Conservation (phyloP, 2,797 vertebrate species). For the Threskiornis aethiopicus region DNA sequence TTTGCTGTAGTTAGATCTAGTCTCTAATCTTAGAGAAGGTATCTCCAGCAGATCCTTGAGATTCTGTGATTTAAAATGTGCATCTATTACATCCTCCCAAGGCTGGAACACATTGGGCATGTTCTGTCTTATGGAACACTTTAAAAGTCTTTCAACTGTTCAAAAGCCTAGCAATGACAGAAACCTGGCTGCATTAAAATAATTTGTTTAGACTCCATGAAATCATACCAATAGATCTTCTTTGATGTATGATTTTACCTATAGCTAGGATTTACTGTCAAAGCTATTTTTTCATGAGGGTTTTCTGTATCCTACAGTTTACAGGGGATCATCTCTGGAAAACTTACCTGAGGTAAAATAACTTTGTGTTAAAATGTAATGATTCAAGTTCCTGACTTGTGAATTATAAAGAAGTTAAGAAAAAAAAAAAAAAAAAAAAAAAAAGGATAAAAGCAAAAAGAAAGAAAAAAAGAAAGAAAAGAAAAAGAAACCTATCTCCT, state of each 20-base stretch:
- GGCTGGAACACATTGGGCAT: neutral
- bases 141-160: neutral
- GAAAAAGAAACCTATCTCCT: neutral
- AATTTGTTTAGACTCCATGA: neutral
- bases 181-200: neutral
- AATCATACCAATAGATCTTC: neutral
- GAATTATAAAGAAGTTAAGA: neutral
- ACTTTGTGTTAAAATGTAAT: neutral
- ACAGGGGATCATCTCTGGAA: neutral
- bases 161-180: neutral
- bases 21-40: neutral
- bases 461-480: neutral
- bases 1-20: neutral
- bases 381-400: neutral
- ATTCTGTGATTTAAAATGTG: neutral
- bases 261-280: neutral
- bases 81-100: neutral
- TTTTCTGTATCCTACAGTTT: neutral
- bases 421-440: neutral
- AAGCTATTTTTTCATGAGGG: neutral
- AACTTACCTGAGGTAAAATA: neutral
- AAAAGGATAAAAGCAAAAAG: fast-evolving
- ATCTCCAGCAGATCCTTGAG: neutral
- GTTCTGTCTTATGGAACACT: neutral
- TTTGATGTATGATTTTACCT: neutral